Conservation (phyloP, 2,113 vertebrate species). For the Lasiurus borealis region DNA sequence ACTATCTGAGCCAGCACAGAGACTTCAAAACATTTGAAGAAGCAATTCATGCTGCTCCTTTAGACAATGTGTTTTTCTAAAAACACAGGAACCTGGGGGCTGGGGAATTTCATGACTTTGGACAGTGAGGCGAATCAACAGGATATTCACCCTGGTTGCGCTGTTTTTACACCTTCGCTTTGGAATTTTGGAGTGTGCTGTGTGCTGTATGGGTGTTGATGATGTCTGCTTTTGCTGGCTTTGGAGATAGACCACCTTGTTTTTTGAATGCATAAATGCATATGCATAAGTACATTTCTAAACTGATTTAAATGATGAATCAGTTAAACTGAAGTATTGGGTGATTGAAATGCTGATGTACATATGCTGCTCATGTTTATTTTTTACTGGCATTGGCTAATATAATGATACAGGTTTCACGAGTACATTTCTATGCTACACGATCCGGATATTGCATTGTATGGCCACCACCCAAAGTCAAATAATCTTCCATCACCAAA, state of each 20-base stretch:
- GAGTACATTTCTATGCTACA: neutral
- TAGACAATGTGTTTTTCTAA: constrained; percentile 42
- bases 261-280: constrained; percentile 34
- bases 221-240: neutral
- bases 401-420: neutral
- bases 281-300: neutral
- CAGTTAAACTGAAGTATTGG: neutral
- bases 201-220: neutral
- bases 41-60: constrained; percentile 46
- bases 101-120: neutral
- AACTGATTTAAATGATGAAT: constrained; percentile 25
- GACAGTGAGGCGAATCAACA: neutral
- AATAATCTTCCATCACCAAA: neutral
- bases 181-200: neutral
- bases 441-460: neutral
- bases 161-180: neutral
- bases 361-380: neutral
- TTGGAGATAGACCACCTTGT: neutral
- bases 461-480: neutral
- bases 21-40: constrained; percentile 53
- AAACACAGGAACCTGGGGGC: constrained; percentile 17
- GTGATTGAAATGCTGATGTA: neutral
- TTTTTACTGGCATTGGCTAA: neutral
- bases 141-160: neutral
- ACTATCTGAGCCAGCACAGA: constrained; percentile 56